Evolutionary conservation across 2,113 vertebrate species (phyloP).

Genomic region (Phrynocephalus versicolor): DNA sequence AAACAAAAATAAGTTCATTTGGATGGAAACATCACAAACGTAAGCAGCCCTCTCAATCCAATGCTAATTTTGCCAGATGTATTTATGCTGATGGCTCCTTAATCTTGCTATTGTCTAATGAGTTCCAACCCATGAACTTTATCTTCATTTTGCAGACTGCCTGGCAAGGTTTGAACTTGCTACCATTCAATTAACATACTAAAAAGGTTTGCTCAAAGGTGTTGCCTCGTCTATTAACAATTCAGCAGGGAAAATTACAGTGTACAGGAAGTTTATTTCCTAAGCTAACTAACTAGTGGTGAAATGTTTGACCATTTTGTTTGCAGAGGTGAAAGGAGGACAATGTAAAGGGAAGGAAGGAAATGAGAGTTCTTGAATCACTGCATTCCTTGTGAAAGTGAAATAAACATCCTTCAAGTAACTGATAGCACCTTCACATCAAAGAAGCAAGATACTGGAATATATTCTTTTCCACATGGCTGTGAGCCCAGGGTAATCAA

Average conservation of each 20-base stretch:
- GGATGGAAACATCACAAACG: background rate
- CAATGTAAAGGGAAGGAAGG: slow-evolving; percentile 9
- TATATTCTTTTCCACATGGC: slow-evolving; percentile 7
- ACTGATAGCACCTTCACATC: background rate
- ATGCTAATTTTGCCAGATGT: slow-evolving; percentile 22
- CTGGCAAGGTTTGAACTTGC: slow-evolving; percentile 20
- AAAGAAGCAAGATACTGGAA: background rate
- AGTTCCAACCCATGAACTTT: slow-evolving; percentile 20
- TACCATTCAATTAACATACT: slow-evolving; percentile 29
- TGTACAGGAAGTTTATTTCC: slow-evolving; percentile 23
- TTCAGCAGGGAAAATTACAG: background rate
- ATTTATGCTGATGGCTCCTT: slow-evolving; percentile 1
- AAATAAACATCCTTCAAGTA: slow-evolving; percentile 6
- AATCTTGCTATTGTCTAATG: background rate
- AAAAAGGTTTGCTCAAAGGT: slow-evolving; percentile 25
- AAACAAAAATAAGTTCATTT: slow-evolving; percentile 11
- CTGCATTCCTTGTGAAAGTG: background rate
- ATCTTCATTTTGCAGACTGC: slow-evolving; percentile 32
- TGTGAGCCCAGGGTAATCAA: background rate
- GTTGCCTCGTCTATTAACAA: slow-evolving; percentile 24
- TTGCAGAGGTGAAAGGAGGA: slow-evolving; percentile 11
- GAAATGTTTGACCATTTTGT: slow-evolving; percentile 3
- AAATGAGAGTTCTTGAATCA: background rate
- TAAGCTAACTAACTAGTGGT: background rate
- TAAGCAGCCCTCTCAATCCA: background rate